Percentiles rank a stretch among this genome's conserved stretches.
Conservation (phyloP, 2,113 vertebrate species). For the Rhabdornis inornatus region DNA sequence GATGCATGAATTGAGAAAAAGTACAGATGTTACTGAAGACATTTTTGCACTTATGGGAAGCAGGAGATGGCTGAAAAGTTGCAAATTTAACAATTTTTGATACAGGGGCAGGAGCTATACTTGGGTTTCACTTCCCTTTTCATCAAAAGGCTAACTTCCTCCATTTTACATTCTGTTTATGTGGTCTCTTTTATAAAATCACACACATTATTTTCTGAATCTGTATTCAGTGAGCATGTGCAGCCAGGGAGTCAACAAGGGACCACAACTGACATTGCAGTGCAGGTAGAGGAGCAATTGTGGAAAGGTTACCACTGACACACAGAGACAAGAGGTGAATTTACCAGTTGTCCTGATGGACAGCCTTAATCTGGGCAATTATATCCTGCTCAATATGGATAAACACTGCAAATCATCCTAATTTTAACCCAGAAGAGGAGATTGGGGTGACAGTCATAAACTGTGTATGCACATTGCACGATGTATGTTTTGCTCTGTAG, state of each 20-base stretch:
- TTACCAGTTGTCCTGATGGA: conserved; percentile 34
- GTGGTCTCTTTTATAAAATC: neutral
- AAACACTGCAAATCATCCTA: conserved; percentile 8
- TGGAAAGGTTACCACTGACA: conserved; percentile 61
- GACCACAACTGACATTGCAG: conserved; percentile 53
- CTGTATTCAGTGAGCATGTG: conserved; percentile 25
- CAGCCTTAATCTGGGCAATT: conserved; percentile 42
- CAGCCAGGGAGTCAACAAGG: conserved; percentile 40
- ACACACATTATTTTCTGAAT: neutral
- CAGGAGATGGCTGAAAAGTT: neutral
- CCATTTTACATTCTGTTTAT: conserved; percentile 11
- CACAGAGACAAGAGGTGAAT: neutral
- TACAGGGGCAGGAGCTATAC: neutral
- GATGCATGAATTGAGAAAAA: conserved; percentile 32
- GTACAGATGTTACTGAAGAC: conserved; percentile 40
- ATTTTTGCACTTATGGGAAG: conserved; percentile 16
- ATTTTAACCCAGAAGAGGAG: neutral
- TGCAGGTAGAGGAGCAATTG: neutral
- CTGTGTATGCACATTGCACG: neutral
- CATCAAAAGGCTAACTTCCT: conserved; percentile 20
- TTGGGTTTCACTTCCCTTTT: neutral
- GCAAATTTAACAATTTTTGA: neutral
- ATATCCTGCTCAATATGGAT: neutral
- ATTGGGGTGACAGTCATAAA: neutral
- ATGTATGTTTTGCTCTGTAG: neutral